Evolutionary conservation across 2,888 invertebrate species (phyloP), one percentile per base, ranked within the genome.

Genomic region (Disparrhopalites patrizii): DNA sequence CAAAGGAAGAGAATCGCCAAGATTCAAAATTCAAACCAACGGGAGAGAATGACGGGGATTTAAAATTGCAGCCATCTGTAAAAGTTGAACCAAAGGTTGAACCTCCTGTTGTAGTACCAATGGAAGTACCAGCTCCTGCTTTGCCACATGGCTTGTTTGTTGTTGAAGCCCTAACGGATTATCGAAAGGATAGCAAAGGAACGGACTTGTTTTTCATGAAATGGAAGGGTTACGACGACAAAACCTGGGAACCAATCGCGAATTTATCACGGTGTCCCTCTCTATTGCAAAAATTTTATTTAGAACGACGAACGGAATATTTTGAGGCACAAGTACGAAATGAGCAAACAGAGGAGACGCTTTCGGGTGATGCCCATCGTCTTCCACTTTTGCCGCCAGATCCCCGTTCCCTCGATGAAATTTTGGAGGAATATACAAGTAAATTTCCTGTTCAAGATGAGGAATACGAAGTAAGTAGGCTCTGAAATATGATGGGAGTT

Each of bases 241-340:
- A 31, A 4, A 57, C 60, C 3, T 65, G 65, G 65, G 65, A 65
- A 25, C 63, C 63, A 3, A n/a, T 3, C 8, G 15, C 28, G 18
- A 40, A 64, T 50, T 33, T 64, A 23, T 8, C 36, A 7, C 28
- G 27, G 1, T 65, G 65, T 40, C n/a, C 15, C 4, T 20, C 27
- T 47, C n/a, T 38, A 8, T 28, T 62, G 0, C 10, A 8, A 10
- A 18, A 36, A 15, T 66, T 66, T 56, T 64, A 30, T n/a, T 13
- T 64, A 33, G 30, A 47, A 10, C 30, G 64, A 7, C 25, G 64
- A 27, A 20, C 23, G 33, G 23, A 30, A 2, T 31, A 50, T 30
- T 64, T 25, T 33, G 27, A 57, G 7, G 18, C n/a, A n/a, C n/a
- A n/a, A 25, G 25, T 40, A 10, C 47, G 27, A n/a, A 43, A 54